phyloP scores from a whole-genome alignment of 2,797 vertebrate genomes.

The Smutsia gigantea region DNA sequence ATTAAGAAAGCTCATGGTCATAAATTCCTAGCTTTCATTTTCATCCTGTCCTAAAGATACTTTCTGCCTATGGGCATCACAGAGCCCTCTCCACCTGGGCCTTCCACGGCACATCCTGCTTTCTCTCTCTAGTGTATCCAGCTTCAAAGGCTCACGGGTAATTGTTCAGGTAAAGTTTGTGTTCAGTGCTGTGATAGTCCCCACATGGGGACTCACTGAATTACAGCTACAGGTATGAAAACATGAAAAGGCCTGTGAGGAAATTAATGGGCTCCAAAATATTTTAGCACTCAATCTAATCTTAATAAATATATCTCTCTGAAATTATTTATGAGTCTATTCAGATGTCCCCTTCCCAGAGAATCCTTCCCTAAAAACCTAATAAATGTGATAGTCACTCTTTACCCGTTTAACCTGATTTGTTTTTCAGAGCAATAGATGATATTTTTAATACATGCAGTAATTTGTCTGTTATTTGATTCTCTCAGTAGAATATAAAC shows the following conservation, averaged over 20 bases:
- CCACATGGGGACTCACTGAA: too few species aligned
- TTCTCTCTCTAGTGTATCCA: neutral
- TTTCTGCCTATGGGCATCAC: neutral
- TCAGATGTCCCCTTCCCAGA: neutral
- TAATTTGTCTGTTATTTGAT: neutral
- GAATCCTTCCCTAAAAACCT: neutral
- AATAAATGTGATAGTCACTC: neutral
- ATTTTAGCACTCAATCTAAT: neutral
- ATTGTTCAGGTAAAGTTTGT: neutral
- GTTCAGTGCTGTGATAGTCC: neutral
- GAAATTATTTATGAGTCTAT: neutral
- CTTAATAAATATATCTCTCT: neutral
- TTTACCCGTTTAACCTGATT: neutral
- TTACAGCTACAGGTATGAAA: neutral
- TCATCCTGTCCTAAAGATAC: neutral
- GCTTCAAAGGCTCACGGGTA: neutral
- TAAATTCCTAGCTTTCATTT: slow-evolving; percentile 6
- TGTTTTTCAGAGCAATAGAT: neutral
- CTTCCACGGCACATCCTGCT: slow-evolving; percentile 1
- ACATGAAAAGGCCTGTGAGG: neutral
- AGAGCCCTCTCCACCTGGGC: neutral
- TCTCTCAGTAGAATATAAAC: neutral
- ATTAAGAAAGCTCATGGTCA: neutral
- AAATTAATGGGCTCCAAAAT: neutral
- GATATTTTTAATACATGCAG: neutral